phyloP scores from a whole-genome alignment of 2,888 invertebrate species.

The Notodonta ziczac region DNA sequence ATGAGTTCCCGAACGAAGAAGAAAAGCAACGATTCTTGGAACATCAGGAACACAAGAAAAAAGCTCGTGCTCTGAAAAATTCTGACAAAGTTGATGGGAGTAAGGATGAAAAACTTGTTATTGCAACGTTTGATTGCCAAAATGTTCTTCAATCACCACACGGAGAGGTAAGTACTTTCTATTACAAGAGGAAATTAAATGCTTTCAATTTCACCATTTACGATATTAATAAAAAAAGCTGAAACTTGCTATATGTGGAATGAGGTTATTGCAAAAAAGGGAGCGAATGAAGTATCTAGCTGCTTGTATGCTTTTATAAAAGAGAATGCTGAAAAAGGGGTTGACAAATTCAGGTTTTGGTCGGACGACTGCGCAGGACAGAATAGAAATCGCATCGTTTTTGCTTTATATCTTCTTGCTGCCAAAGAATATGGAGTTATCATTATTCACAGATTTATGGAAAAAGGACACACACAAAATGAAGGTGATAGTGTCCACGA shows the following conservation, averaged over 20 bases:
- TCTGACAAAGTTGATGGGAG: slow-evolving; percentile 5
- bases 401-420: not conserved
- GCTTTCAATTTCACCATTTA: slow-evolving; percentile 12
- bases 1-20: slow-evolving; percentile 2
- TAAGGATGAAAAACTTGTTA: not conserved
- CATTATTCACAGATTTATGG: slow-evolving; percentile 12
- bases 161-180: slow-evolving; percentile 9
- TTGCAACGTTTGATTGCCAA: slow-evolving; percentile 11
- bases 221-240: not conserved
- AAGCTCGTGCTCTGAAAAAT: slow-evolving; percentile 5
- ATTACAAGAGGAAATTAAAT: slow-evolving; percentile 12
- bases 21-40: not conserved
- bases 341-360: not conserved
- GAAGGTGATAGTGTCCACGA: slow-evolving; percentile 15
- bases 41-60: slow-evolving; percentile 5
- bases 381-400: slow-evolving; percentile 4
- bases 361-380: slow-evolving; percentile 9
- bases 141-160: slow-evolving; percentile 11
- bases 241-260: slow-evolving; percentile 12
- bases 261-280: slow-evolving; percentile 4
- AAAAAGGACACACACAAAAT: slow-evolving; percentile 15
- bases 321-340: not conserved
- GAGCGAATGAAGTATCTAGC: slow-evolving; percentile 1
- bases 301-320: slow-evolving; percentile 2
- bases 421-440: too few relatives aligned